A percentile compares a stretch with the other conserved stretches of the same genome.
These are phyloP conservation scores for Ophion ellenae DNA, from an alignment of 2,888 invertebrate genomes.

Conservation along the genomic window DNA sequence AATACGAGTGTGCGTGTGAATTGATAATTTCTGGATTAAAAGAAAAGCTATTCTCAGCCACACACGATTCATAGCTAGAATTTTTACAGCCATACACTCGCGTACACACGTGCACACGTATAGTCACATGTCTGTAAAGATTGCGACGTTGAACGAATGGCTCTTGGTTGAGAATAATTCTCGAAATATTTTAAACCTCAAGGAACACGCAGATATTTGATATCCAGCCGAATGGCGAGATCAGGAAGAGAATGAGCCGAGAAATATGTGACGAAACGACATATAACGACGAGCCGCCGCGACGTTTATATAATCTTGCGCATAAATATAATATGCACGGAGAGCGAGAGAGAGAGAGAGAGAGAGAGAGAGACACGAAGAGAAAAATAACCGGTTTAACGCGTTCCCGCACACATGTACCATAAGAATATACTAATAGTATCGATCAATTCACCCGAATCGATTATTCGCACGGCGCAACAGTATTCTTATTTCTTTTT, in stretches of 20 bases:
- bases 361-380: not conserved
- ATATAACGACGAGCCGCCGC: slow-evolving; percentile 7
- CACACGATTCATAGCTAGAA: too few relatives aligned
- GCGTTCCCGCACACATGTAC: slow-evolving; percentile 33
- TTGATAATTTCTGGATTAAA: not conserved
- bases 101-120: not conserved
- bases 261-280: slow-evolving; percentile 1
- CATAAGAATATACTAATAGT: slow-evolving; percentile 34
- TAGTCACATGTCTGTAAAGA: not conserved
- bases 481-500: slow-evolving; percentile 48
- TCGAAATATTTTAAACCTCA: not conserved
- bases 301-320: slow-evolving; percentile 8
- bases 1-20: not conserved
- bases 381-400: slow-evolving; percentile 42
- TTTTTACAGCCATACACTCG: not conserved
- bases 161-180: slow-evolving; percentile 1
- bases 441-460: slow-evolving; percentile 45
- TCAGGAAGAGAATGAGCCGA: not conserved
- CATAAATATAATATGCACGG: slow-evolving; percentile 18
- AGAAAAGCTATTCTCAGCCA: not conserved
- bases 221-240: not conserved
- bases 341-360: not conserved
- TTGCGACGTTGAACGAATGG: not conserved
- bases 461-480: slow-evolving; percentile 41
- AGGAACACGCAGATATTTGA: slow-evolving; percentile 7